Base-by-base conservation (phyloP, 2,797 vertebrate species). In the Fringilla coelebs region DNA sequence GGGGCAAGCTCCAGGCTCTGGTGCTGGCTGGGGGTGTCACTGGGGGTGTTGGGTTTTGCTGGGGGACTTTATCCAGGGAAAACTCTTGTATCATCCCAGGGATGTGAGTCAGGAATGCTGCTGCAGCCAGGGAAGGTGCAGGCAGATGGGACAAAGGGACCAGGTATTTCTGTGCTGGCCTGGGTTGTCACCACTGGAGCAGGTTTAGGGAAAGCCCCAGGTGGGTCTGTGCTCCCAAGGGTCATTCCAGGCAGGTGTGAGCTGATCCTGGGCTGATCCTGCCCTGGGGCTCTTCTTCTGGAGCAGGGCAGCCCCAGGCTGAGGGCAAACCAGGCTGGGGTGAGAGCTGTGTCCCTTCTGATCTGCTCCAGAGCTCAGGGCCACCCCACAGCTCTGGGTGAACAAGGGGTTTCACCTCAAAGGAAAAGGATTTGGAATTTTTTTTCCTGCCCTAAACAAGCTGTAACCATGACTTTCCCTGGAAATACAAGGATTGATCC, bases 21-120 rank as follows among this genome's bases (percentile, higher is more conserved):
- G 41, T 19, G 74, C n/a, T 62, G 88, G 18, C 17, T 12, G 9
- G 15, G 31, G 54, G 17, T 12, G 24, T 36, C 3, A 0, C 38
- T 48, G 77, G 52, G 52, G 51, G 6, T 52, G 61, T 5, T 36
- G 66, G 40, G 11, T n/a, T 90, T 57, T 72, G 49, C 20, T 85
- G 71, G 52, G 54, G 71, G 46, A 21, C 1, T 34, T 58, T 38
- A 54, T 28, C 41, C 62, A 24, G 45, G 71, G 18, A 48, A 29
- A 29, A 12, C 2, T 26, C 18, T 40, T 2, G 0, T 11, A 0
- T 28, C 20, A n/a, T 43, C 45, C 13, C 1, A 4, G 70, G 25
- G 58, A 2, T 31, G 43, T 22, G 41, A 65, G 49, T 54, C 32
- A 16, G 58, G 70, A 41, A 14, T 26, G 51, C 34, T 43, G 34